A percentile compares a stretch with the other conserved stretches of the same genome.
These are phyloP conservation scores for Choristoneura fumiferana DNA, from an alignment of 1,140 invertebrate species.

Conservation along the genomic window DNA sequence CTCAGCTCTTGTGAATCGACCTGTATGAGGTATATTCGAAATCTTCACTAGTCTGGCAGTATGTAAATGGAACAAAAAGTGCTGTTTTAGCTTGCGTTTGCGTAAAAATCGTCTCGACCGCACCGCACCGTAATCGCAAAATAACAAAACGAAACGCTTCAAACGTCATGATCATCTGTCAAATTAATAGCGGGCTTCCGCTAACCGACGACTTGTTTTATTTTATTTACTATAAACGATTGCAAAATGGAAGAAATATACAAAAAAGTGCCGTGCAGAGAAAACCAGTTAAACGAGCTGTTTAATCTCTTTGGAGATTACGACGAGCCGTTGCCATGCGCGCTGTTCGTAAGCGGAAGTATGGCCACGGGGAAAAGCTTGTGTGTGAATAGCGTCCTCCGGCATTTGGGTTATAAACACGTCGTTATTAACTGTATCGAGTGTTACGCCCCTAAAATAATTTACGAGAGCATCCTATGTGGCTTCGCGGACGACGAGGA, in stretches of 20 bases:
- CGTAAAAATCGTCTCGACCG: slow-evolving; percentile 30
- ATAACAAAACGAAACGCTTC: background rate
- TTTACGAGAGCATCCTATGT: slow-evolving; percentile 87
- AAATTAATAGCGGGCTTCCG: slow-evolving; percentile 6
- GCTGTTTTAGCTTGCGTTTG: too few relatives aligned
- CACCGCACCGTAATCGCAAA: slow-evolving; percentile 27
- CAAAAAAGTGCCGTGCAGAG: slow-evolving; percentile 79
- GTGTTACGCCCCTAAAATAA: slow-evolving; percentile 85
- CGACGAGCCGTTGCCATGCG: slow-evolving; percentile 80
- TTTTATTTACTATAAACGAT: background rate
- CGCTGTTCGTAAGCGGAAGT: slow-evolving; percentile 88
- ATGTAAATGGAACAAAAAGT: too few relatives aligned
- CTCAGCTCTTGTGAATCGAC: too few relatives aligned
- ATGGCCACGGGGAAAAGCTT: slow-evolving; percentile 89
- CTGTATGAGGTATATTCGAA: too few relatives aligned
- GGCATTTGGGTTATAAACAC: slow-evolving; percentile 80
- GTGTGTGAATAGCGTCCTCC: slow-evolving; percentile 81
- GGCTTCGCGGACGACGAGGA: slow-evolving; percentile 73
- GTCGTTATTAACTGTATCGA: slow-evolving; percentile 90
- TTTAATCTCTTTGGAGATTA: slow-evolving; percentile 79
- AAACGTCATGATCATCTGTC: background rate
- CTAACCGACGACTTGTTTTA: slow-evolving; percentile 11
- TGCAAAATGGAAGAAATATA: slow-evolving; percentile 75
- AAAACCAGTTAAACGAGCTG: slow-evolving; percentile 79
- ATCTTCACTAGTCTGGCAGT: too few relatives aligned